Evolutionary conservation across 2,888 invertebrate genomes (phyloP).

Genomic region (Euphydryas editha): DNA sequence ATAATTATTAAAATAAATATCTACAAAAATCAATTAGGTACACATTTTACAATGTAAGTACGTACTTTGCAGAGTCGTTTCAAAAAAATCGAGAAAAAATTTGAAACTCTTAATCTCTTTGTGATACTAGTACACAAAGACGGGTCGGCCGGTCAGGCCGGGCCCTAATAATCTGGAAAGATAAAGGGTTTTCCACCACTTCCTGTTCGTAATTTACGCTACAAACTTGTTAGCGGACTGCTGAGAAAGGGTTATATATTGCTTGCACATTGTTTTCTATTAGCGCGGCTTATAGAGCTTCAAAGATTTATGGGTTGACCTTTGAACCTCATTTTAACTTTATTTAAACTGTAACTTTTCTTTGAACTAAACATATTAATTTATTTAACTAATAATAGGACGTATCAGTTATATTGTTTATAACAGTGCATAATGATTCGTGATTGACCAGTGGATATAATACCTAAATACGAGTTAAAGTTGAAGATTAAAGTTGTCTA

Average conservation of each 20-base stretch:
- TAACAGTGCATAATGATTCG: too few species aligned
- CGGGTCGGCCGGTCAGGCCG: background rate
- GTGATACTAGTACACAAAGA: constrained; percentile 14
- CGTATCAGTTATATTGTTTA: too few species aligned
- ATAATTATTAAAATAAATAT: too few species aligned
- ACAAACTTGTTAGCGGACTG: background rate
- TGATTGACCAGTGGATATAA: too few species aligned
- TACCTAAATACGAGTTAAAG: too few species aligned
- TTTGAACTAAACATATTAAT: background rate
- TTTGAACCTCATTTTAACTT: background rate
- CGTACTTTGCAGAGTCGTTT: too few species aligned
- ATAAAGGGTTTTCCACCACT: constrained; percentile 7
- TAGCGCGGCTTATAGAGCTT: background rate
- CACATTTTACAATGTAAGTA: too few species aligned
- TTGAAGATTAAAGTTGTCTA: too few species aligned
- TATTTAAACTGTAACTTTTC: background rate
- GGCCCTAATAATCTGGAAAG: constrained; percentile 13
- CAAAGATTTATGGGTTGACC: background rate
- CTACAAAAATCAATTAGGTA: too few species aligned
- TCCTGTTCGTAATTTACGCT: constrained; percentile 3
- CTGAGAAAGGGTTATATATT: background rate
- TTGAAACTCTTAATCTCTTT: constrained; percentile 4
- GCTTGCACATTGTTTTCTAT: background rate
- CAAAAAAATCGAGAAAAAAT: background rate
- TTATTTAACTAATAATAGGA: too few species aligned